phyloP scores from a whole-genome alignment of 2,113 vertebrate species.

The Catagonus wagneri region DNA sequence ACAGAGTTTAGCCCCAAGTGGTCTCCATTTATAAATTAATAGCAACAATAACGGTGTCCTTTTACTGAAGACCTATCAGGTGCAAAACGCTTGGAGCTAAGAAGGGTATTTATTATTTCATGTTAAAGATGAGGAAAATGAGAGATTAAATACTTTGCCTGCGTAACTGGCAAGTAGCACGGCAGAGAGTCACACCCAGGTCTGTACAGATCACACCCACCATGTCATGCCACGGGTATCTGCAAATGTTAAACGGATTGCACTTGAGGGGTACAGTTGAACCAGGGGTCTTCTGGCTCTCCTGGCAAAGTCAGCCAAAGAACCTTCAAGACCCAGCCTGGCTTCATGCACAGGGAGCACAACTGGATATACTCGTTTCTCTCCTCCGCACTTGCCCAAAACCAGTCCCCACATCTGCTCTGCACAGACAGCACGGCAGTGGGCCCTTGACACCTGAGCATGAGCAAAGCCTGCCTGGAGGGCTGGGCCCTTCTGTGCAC shows the following conservation, averaged over 20 bases:
- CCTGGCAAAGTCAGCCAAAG: background rate
- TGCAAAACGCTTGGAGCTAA: background rate
- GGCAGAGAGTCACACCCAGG: background rate
- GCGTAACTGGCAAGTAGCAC: background rate
- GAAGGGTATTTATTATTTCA: background rate
- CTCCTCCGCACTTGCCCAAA: background rate
- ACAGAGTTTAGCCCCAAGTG: background rate
- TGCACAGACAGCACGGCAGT: background rate
- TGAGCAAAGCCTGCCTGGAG: background rate
- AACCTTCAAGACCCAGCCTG: background rate
- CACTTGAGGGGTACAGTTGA: background rate
- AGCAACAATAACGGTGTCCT: background rate
- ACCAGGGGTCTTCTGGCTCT: background rate
- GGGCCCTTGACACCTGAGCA: background rate
- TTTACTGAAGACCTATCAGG: background rate
- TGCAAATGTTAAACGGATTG: background rate
- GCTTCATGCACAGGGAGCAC: background rate
- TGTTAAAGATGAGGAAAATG: background rate
- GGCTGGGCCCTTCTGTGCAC: background rate
- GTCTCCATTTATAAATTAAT: background rate
- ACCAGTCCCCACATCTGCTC: background rate
- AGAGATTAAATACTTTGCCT: background rate
- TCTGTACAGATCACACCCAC: background rate
- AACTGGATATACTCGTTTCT: background rate
- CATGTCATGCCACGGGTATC: rapidly evolving